These are phyloP conservation scores for Tryphoninae sp. DNA, from an alignment of 2,888 invertebrate species.

Conservation along the genomic window DNA sequence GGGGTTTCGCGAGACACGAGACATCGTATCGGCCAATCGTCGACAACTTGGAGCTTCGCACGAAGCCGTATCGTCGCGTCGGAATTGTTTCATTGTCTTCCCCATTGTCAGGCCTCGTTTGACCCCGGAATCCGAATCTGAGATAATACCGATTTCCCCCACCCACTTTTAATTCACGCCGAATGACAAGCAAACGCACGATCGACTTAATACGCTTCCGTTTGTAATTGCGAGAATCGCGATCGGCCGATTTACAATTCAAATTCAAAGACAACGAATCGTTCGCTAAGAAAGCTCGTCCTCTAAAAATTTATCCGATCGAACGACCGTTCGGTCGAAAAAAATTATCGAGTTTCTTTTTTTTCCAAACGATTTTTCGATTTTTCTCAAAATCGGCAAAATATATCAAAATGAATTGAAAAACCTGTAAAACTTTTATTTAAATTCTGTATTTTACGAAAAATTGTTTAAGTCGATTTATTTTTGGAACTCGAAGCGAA, in stretches of 20 bases:
- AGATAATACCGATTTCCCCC: constrained; percentile 30
- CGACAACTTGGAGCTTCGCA: constrained; percentile 31
- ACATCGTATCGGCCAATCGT: constrained; percentile 26
- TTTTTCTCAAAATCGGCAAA: no score
- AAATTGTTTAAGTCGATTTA: no score
- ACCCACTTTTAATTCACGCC: background rate
- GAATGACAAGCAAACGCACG: background rate
- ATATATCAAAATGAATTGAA: no score
- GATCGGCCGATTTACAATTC: constrained; percentile 36
- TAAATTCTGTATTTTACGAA: no score
- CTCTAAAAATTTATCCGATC: no score
- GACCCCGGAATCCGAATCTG: constrained; percentile 58
- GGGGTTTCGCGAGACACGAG: constrained; percentile 16
- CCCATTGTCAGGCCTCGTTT: constrained; percentile 35
- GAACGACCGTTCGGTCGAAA: no score
- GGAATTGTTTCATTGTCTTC: constrained; percentile 43
- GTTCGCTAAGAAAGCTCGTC: background rate
- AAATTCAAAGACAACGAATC: background rate
- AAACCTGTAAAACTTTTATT: no score
- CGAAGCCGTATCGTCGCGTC: constrained; percentile 19
- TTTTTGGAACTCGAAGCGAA: no score
- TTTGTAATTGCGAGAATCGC: constrained; percentile 32
- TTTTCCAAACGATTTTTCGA: no score
- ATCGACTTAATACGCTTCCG: constrained; percentile 1
- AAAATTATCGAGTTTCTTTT: no score